Conservation (phyloP, 23 tunicate species). For the Halocynthia roretzi region DNA sequence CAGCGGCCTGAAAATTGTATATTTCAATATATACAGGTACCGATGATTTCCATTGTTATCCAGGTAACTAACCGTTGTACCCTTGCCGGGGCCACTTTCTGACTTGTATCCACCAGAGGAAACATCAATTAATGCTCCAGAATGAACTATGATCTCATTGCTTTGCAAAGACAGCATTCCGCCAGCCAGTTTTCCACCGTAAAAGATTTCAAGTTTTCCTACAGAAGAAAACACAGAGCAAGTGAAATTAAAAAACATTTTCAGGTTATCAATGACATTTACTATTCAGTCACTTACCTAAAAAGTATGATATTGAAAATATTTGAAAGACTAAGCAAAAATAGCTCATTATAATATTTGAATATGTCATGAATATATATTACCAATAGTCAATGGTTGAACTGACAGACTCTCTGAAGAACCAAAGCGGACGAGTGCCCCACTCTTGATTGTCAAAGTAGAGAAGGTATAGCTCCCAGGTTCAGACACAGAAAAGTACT, state of each 20-base stretch:
- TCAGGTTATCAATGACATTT: no score
- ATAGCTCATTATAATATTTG: no score
- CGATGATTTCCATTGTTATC: background rate
- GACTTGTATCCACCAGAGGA: constrained; percentile 13
- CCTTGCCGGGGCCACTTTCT: constrained; percentile 13
- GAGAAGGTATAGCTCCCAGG: constrained; percentile 19
- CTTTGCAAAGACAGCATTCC: constrained; percentile 24
- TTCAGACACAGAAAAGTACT: constrained; percentile 6
- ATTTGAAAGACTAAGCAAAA: no score
- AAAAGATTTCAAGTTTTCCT: constrained; percentile 18
- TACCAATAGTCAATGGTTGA: constrained; percentile 18
- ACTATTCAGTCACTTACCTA: no score
- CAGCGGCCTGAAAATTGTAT: background rate
- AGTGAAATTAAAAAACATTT: background rate
- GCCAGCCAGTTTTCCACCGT: constrained; percentile 17
- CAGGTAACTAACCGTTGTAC: background rate
- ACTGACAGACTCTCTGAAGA: constrained; percentile 2
- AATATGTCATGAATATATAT: no score
- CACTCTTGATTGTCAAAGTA: constrained; percentile 17
- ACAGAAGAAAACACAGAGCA: background rate
- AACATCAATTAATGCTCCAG: constrained; percentile 18
- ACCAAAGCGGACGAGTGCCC: constrained; percentile 2
- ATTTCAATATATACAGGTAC: no score
- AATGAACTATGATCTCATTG: constrained; percentile 15
- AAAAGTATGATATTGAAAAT: no score